Evolutionary conservation across 2,113 vertebrate species (phyloP).

Genomic region (Microcebus lehilahytsara): DNA sequence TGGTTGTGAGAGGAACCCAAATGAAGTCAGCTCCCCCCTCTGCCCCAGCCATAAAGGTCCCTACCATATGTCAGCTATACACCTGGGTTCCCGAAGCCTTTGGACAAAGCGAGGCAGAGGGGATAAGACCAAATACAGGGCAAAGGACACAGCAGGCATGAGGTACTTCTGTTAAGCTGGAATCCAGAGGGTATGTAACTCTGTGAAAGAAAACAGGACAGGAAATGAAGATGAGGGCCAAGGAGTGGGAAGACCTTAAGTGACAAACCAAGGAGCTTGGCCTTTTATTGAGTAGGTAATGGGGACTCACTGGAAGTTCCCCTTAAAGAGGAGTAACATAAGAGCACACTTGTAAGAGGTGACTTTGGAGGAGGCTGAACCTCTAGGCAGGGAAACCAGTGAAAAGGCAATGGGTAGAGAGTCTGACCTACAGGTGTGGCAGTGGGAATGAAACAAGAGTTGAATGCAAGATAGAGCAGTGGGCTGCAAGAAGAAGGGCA

Average conservation of each 20-base stretch:
- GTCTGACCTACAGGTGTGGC: too few relatives aligned
- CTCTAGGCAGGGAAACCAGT: not conserved
- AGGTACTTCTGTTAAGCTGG: not conserved
- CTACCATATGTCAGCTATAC: rapidly evolving
- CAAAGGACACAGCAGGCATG: not conserved
- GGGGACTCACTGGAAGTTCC: not conserved
- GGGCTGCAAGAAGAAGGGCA: not conserved
- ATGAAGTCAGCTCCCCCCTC: not conserved
- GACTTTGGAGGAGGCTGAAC: not conserved
- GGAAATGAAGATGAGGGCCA: not conserved
- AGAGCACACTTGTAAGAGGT: not conserved
- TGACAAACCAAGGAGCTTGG: not conserved
- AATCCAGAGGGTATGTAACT: not conserved
- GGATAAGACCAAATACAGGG: not conserved
- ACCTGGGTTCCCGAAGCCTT: not conserved
- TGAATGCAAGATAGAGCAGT: not conserved
- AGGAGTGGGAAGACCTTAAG: not conserved
- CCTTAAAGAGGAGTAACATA: not conserved
- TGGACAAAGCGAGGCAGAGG: not conserved
- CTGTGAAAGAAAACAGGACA: not conserved
- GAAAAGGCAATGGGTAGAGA: not conserved
- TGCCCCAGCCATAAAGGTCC: not conserved
- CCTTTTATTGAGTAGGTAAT: not conserved
- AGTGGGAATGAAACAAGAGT: too few relatives aligned
- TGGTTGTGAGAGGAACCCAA: too few relatives aligned